phyloP scores from a whole-genome alignment of 2,113 vertebrate genomes.

The Laticauda laticaudata region DNA sequence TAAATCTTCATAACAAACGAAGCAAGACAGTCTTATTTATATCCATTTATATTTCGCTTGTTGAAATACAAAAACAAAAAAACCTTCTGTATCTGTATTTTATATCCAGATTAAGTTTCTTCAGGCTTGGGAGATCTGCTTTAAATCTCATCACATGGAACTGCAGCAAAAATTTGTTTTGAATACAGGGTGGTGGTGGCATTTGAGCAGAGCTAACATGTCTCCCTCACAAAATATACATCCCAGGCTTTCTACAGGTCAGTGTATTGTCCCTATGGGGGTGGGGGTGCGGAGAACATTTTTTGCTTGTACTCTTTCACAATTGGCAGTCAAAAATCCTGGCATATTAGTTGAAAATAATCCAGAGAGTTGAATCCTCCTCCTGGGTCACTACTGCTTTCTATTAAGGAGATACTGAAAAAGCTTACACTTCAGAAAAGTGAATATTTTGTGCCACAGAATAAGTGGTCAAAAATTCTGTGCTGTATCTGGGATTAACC shows the following conservation, averaged over 20 bases:
- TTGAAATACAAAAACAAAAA: background rate
- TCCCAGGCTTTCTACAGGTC: background rate
- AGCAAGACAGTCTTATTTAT: background rate
- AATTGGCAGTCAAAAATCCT: background rate
- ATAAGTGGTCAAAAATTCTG: background rate
- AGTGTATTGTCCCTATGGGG: background rate
- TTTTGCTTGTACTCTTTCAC: background rate
- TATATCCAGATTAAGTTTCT: background rate
- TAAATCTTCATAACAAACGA: background rate
- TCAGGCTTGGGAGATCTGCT: background rate
- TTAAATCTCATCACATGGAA: background rate
- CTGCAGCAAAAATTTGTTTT: background rate
- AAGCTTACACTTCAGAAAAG: background rate
- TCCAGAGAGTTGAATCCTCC: background rate
- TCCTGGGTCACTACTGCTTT: background rate
- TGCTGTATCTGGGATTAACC: background rate
- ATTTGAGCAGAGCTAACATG: background rate
- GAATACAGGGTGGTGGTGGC: background rate
- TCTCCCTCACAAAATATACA: background rate
- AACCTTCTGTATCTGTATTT: background rate
- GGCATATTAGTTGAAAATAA: background rate
- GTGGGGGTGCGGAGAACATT: background rate
- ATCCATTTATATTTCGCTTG: background rate
- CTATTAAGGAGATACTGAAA: background rate
- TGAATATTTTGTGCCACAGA: background rate